Conservation (phyloP, 2,797 vertebrate genomes). For the Pyrocephalus nanus region DNA sequence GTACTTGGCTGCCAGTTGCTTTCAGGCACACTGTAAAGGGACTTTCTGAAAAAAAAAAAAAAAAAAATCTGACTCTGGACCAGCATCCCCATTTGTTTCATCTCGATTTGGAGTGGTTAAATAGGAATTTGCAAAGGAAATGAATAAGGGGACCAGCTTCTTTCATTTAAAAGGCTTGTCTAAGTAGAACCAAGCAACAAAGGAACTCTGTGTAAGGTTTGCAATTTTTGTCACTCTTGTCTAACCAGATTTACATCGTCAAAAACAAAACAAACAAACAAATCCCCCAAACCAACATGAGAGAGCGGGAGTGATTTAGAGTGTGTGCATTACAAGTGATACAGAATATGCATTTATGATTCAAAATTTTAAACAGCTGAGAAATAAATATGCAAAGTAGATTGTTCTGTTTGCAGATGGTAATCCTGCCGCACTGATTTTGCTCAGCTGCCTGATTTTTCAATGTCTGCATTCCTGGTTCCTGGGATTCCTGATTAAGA, state of each 20-base stretch:
- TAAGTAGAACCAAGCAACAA: conserved; percentile 41
- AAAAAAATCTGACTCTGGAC: background rate
- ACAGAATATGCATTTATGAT: conserved; percentile 70
- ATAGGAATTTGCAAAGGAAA: conserved; percentile 55
- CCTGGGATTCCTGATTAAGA: conserved; percentile 66
- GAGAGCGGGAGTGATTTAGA: conserved; percentile 39
- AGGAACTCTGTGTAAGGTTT: conserved; percentile 68
- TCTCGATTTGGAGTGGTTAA: conserved; percentile 21
- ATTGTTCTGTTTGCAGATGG: conserved; percentile 75
- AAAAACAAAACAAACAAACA: conserved; percentile 69
- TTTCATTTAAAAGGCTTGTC: conserved; percentile 28
- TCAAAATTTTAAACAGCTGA: conserved; percentile 75
- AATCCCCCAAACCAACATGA: conserved; percentile 25
- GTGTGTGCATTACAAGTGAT: conserved; percentile 52
- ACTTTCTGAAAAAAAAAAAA: background rate
- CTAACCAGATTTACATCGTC: conserved; percentile 66
- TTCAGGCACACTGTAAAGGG: conserved; percentile 5
- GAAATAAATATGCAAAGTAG: conserved; percentile 79
- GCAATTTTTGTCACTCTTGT: conserved; percentile 61
- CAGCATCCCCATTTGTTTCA: conserved; percentile 11
- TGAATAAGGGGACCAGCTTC: conserved; percentile 10
- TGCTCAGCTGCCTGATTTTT: conserved; percentile 58
- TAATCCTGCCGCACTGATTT: conserved; percentile 67
- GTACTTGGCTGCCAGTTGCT: conserved; percentile 21
- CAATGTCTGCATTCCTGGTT: conserved; percentile 51